Evolutionary conservation across 2,113 vertebrate genomes (phyloP).

Genomic region (Chiloscyllium plagiosum): DNA sequence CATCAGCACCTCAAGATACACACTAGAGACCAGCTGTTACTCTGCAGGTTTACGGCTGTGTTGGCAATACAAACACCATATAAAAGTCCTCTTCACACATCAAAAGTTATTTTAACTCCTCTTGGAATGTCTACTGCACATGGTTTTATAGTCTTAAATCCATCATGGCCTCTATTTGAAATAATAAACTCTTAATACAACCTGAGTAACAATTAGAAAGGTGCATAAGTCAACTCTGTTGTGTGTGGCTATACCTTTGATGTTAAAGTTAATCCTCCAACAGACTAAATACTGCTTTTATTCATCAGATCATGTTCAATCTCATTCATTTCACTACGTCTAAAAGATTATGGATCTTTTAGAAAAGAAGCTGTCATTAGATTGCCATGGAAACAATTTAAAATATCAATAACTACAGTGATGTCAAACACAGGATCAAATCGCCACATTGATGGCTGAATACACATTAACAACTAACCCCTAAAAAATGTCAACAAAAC

Average conservation of each 20-base stretch:
- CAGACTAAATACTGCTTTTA: not conserved
- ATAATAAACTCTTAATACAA: not conserved
- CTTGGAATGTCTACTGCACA: not conserved
- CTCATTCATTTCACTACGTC: not conserved
- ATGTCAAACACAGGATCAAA: not conserved
- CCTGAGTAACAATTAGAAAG: not conserved
- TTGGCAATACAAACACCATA: constrained; percentile 17
- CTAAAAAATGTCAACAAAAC: not conserved
- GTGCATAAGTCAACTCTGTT: not conserved
- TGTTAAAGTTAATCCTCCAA: not conserved
- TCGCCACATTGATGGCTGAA: not conserved
- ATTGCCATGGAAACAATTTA: not conserved
- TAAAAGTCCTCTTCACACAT: constrained; percentile 9
- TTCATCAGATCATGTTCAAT: not conserved
- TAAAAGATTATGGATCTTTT: not conserved
- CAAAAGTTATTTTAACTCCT: not conserved
- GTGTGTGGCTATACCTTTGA: not conserved
- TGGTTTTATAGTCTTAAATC: constrained; percentile 24
- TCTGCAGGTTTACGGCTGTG: not conserved
- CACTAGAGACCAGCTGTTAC: not conserved
- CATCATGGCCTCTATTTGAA: not conserved
- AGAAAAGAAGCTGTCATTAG: not conserved
- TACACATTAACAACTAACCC: not conserved
- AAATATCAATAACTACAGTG: not conserved
- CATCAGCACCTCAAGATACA: not conserved